phyloP scores from a whole-genome alignment of 2,113 vertebrate genomes.

The Platichthys stellatus region DNA sequence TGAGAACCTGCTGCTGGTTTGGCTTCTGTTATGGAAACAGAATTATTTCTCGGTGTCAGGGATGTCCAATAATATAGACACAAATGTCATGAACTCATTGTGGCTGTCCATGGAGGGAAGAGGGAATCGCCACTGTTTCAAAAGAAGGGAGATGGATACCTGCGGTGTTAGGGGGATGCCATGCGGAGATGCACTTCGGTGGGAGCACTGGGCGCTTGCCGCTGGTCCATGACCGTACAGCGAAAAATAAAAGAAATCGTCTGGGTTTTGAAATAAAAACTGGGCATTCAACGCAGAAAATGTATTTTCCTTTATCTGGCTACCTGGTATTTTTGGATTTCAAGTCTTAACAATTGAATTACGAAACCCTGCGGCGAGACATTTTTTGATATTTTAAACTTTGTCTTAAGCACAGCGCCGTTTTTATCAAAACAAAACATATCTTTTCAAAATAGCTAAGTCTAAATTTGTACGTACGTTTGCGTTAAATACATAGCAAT shows the following conservation, averaged over 20 bases:
- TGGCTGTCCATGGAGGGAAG: slow-evolving; percentile 29
- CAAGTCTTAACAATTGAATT: slow-evolving; percentile 80
- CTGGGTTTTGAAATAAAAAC: slow-evolving; percentile 85
- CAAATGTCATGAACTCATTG: slow-evolving; percentile 46
- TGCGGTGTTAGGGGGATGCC: slow-evolving; percentile 63
- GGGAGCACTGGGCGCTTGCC: slow-evolving; percentile 32
- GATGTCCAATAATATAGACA: slow-evolving; percentile 52
- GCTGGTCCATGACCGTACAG: slow-evolving; percentile 38
- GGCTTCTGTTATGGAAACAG: slow-evolving; percentile 33
- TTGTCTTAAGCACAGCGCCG: neutral
- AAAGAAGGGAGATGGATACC: slow-evolving; percentile 62
- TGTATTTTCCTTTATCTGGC: slow-evolving; percentile 53
- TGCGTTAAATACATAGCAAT: neutral
- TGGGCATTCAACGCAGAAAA: slow-evolving; percentile 81
- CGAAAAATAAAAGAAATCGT: slow-evolving; percentile 80
- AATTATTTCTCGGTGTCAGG: slow-evolving; percentile 32
- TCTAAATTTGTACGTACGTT: neutral
- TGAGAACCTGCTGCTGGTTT: slow-evolving; percentile 52
- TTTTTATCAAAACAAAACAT: slow-evolving; percentile 11
- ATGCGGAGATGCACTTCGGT: slow-evolving; percentile 38
- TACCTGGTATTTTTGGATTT: slow-evolving; percentile 81
- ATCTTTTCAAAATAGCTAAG: neutral
- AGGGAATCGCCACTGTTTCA: slow-evolving; percentile 48
- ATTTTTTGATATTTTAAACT: slow-evolving; percentile 2
- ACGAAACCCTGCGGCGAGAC: slow-evolving; percentile 44